A percentile compares a stretch with the other conserved stretches of the same genome.
phyloP scores from a whole-genome alignment of 2,113 vertebrate species.

The Natator depressus region DNA sequence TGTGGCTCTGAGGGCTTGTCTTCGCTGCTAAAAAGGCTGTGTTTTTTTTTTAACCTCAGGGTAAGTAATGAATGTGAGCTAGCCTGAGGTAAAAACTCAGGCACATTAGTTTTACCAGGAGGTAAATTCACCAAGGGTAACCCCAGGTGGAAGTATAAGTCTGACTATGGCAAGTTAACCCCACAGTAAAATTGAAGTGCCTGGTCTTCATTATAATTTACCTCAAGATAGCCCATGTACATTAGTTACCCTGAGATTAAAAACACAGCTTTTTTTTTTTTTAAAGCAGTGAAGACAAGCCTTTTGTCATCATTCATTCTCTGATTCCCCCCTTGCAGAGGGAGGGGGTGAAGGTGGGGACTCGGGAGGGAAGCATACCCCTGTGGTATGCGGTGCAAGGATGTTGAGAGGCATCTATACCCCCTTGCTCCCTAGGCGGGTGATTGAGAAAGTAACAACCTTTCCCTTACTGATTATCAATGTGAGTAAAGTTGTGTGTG shows the following conservation, averaged over 20 bases:
- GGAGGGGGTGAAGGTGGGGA: no score
- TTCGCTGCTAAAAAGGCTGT: not conserved
- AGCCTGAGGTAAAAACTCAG: not conserved
- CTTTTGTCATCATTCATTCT: not conserved
- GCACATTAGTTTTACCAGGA: not conserved
- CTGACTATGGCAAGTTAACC: not conserved
- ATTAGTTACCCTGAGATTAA: not conserved
- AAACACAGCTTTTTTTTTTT: not conserved
- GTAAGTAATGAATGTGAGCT: not conserved
- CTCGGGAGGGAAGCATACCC: not conserved
- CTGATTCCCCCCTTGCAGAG: not conserved
- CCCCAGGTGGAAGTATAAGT: not conserved
- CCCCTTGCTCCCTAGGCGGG: not conserved
- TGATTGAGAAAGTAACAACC: not conserved
- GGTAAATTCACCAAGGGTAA: not conserved
- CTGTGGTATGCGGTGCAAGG: not conserved
- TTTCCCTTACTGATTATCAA: not conserved
- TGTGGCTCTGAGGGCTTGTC: constrained; percentile 7
- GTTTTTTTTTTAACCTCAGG: not conserved
- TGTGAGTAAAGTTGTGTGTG: not conserved
- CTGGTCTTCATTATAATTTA: not conserved
- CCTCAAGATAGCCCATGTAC: not conserved
- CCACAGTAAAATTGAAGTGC: not conserved
- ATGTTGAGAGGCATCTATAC: not conserved
- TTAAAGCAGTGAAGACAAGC: not conserved